Evolutionary conservation across 2,888 invertebrate species (phyloP).

Genomic region (Drymonia ruficornis): DNA sequence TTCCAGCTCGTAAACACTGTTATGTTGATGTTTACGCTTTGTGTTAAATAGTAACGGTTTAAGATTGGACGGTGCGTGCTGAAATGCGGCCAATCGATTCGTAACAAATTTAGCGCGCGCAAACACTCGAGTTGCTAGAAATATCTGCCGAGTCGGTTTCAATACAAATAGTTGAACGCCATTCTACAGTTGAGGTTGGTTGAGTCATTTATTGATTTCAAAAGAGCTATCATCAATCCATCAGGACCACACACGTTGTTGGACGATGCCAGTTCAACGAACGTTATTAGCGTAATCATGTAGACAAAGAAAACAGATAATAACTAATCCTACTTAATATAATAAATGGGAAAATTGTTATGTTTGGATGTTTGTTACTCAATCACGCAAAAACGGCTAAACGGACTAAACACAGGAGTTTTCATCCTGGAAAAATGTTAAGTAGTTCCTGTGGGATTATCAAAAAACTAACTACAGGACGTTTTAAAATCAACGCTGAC

Average conservation of each 20-base stretch:
- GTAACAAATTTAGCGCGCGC: conserved; percentile 66
- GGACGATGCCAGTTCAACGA: background rate
- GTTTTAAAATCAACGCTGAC: no score
- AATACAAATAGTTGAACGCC: conserved; percentile 55
- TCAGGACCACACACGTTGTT: conserved; percentile 32
- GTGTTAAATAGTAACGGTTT: conserved; percentile 69
- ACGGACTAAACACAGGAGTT: no score
- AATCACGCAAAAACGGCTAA: no score
- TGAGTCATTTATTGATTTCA: conserved; percentile 59
- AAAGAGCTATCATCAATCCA: conserved; percentile 60
- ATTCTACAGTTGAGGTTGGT: conserved; percentile 40
- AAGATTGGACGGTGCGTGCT: conserved; percentile 71
- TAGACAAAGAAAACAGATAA: background rate
- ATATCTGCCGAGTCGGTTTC: conserved; percentile 23
- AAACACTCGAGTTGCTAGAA: conserved; percentile 44
- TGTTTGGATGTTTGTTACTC: no score
- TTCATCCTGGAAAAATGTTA: no score
- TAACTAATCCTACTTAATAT: no score
- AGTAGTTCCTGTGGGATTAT: no score
- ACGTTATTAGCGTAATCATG: background rate
- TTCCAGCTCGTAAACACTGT: conserved; percentile 49
- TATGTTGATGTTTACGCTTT: conserved; percentile 61
- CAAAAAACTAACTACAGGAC: no score
- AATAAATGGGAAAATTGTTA: no score
- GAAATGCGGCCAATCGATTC: conserved; percentile 77